Percentiles rank a stretch among this genome's conserved stretches.
Evolutionary conservation across 1,140 invertebrate genomes (phyloP).

Genomic region (Bradysia coprophila): DNA sequence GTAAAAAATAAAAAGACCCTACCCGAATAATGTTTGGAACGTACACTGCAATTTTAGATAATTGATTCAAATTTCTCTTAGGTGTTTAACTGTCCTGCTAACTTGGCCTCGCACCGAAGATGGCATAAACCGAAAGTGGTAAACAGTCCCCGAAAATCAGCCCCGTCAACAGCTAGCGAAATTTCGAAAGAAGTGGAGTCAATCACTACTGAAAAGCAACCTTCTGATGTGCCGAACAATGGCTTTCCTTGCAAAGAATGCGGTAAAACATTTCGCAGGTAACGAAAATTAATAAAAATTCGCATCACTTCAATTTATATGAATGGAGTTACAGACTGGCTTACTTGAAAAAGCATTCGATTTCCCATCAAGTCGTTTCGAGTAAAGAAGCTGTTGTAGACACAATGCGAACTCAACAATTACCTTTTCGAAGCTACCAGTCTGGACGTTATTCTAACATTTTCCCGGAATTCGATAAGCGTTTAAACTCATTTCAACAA

Average conservation of each 20-base stretch:
- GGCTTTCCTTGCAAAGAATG: conserved; percentile 57
- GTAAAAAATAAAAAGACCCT: no score
- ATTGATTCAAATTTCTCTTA: no score
- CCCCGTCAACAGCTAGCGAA: conserved; percentile 14
- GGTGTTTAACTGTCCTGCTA: conserved; percentile 96
- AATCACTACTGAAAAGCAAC: neutral
- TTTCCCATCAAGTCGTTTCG: conserved; percentile 35
- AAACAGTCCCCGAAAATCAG: conserved; percentile 10
- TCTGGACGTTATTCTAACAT: conserved; percentile 2
- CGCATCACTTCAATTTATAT: neutral
- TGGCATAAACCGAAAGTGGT: conserved; percentile 73
- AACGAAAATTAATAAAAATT: conserved; percentile 1
- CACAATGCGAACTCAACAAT: neutral
- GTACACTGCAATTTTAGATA: no score
- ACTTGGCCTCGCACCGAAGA: conserved; percentile 86
- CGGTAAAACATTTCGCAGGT: conserved; percentile 57
- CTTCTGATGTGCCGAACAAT: conserved; percentile 11
- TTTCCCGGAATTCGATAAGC: conserved; percentile 14
- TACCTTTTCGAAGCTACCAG: neutral
- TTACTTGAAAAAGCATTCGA: conserved; percentile 62
- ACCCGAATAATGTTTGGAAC: no score
- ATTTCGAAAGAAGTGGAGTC: neutral
- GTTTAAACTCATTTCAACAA: conserved; percentile 17
- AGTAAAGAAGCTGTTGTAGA: conserved; percentile 14
- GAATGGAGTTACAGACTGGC: conserved; percentile 36